phyloP scores from a whole-genome alignment of 2,113 vertebrate species.

The Cinclus mexicanus region DNA sequence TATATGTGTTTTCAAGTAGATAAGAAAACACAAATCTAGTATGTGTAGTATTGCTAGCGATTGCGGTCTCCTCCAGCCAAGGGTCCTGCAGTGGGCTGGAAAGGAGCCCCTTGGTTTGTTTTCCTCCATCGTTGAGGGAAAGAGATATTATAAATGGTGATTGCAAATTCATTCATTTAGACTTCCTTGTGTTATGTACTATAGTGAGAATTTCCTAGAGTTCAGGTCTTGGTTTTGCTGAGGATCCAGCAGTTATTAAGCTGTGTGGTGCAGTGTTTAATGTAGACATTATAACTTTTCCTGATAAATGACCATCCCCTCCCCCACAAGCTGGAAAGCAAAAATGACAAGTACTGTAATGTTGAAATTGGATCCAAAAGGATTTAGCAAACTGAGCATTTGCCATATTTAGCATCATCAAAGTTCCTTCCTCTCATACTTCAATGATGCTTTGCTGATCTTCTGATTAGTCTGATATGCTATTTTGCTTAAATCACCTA shows the following conservation, averaged over 20 bases:
- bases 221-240: neutral
- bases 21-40: neutral
- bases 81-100: neutral
- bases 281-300: constrained; percentile 45
- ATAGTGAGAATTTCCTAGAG: neutral
- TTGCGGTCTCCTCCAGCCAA: neutral
- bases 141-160: neutral
- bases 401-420: constrained; percentile 86
- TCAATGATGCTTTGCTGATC: constrained; percentile 78
- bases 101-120: neutral
- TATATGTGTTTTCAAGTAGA: neutral
- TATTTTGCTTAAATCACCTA: constrained; percentile 59
- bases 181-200: neutral
- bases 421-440: constrained; percentile 85
- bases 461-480: constrained; percentile 84
- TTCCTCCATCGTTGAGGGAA: neutral
- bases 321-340: constrained; percentile 11
- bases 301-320: constrained; percentile 22
- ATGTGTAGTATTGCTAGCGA: neutral
- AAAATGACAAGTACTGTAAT: constrained; percentile 57
- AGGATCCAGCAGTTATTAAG: neutral
- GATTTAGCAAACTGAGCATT: constrained; percentile 85
- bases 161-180: neutral
- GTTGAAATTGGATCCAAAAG: constrained; percentile 83
- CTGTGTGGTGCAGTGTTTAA: neutral